These are phyloP conservation scores for Melinaea marsaeus DNA, from an alignment of 2,888 invertebrate species.

Conservation along the genomic window DNA sequence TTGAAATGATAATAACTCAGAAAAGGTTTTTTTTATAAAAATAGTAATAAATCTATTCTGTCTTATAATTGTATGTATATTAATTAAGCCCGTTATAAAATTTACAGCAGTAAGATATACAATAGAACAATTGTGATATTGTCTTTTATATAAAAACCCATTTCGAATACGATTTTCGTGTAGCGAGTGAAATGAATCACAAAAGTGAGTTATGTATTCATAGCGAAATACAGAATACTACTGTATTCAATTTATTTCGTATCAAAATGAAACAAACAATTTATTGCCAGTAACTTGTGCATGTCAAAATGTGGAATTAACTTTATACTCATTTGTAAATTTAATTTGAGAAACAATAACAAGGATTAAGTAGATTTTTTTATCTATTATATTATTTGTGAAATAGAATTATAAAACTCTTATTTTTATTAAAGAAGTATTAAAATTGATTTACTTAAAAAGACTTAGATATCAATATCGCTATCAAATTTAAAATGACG, in stretches of 20 bases:
- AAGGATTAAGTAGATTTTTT: neutral
- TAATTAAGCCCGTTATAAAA: no score
- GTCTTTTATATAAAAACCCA: constrained; percentile 2
- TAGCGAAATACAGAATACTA: constrained; percentile 8
- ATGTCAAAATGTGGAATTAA: constrained; percentile 1
- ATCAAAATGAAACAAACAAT: constrained; percentile 10
- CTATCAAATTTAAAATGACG: no score
- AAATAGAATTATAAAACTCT: no score
- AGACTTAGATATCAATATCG: no score
- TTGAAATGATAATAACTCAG: no score
- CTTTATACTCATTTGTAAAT: neutral
- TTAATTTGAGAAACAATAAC: neutral
- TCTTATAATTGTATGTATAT: no score
- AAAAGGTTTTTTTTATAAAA: no score
- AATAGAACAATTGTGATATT: neutral
- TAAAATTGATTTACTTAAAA: no score
- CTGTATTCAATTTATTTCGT: constrained; percentile 9
- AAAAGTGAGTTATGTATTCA: constrained; percentile 13
- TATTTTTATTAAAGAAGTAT: no score
- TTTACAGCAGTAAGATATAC: neutral
- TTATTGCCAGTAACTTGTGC: constrained; percentile 8
- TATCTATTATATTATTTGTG: no score
- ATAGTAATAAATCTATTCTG: no score
- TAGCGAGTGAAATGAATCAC: constrained; percentile 10
- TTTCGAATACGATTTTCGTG: constrained; percentile 4